Base-by-base conservation (phyloP, 2,113 vertebrate genomes). In the Panthera tigris region DNA sequence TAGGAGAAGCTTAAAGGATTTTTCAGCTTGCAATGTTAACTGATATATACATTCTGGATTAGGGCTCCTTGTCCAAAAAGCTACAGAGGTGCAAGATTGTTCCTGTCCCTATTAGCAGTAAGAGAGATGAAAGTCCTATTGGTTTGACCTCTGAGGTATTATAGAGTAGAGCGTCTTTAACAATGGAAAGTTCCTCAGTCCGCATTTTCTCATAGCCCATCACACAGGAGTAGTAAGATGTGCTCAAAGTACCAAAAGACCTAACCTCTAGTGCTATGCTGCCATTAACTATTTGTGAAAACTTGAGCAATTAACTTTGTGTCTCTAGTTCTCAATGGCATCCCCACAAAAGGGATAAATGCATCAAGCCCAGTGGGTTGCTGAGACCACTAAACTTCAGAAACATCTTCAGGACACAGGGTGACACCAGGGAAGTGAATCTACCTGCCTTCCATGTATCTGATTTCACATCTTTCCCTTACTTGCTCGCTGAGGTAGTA, bases 1-100 rank as follows among this genome's bases (percentile, higher is more conserved):
- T 86, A 94, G 69, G 63, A 94, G 74, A 95, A 80, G 33, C 36
- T 76, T 84, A 88, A 91, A 92, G 83, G 25, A 80, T 63, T 97
- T 95, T 65, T 95, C 76, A 91, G 83, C 27, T 83, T 95, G 61
- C 91, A 93, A 3, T 66, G 31, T 85, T 94, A 96, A 94, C 36
- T 36, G 25, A 81, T 33, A 7, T 29, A 33, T 48, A 69, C 3
- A 19, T 68, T 95, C 90, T 81, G 36, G 74, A 41, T 86, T 36
- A 96, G 33, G 29, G 55, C 8, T 91, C 5, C 66, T 83, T 68
- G 57, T 68, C 31, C 36, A 65, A 91, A 91, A 13, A 79, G 57
- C 36, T 50, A 74, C 33, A 63, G 23, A 78, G 33, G 86, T 50
- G 55, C 10, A 81, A 52, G 61, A 88, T 1, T 61, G 7, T 55